phyloP scores from a whole-genome alignment of 2,797 vertebrate genomes.

The Saxicola maurus region DNA sequence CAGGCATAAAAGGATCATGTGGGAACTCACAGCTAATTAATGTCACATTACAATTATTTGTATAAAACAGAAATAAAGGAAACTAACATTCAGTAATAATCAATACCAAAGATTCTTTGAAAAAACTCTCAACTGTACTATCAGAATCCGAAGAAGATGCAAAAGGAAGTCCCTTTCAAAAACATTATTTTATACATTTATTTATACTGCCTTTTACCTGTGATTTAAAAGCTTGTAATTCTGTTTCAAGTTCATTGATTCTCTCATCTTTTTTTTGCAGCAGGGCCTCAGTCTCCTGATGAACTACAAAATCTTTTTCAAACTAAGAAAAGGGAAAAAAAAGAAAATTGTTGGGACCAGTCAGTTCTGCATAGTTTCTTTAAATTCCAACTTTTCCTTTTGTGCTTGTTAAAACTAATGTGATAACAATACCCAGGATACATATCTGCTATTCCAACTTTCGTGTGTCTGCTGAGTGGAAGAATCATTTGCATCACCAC shows the following conservation, averaged over 20 bases:
- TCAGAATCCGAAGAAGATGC: not conserved
- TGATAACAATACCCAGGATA: not conserved
- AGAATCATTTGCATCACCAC: not conserved
- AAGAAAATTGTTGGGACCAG: not conserved
- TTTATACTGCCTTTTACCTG: conserved; percentile 77
- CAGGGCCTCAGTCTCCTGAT: conserved; percentile 89
- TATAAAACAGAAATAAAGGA: conserved; percentile 13
- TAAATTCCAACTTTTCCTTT: not conserved
- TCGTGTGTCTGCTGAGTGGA: not conserved
- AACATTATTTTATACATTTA: conserved; percentile 5
- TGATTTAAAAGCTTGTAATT: conserved; percentile 85
- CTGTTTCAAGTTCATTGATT: conserved; percentile 85
- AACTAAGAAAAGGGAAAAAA: conserved; percentile 71
- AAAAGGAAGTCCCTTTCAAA: not conserved
- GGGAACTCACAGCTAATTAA: conserved; percentile 48
- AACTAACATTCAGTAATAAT: conserved; percentile 18
- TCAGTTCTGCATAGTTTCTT: not conserved
- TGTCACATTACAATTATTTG: conserved; percentile 20
- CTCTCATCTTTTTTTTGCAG: conserved; percentile 86
- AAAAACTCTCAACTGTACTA: not conserved
- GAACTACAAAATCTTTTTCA: conserved; percentile 89
- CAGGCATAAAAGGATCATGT: conserved; percentile 11
- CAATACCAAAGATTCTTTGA: not conserved
- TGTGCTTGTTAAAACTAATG: not conserved
- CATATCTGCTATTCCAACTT: not conserved